phyloP scores from a whole-genome alignment of 2,113 vertebrate species.

The Ascaphus truei region DNA sequence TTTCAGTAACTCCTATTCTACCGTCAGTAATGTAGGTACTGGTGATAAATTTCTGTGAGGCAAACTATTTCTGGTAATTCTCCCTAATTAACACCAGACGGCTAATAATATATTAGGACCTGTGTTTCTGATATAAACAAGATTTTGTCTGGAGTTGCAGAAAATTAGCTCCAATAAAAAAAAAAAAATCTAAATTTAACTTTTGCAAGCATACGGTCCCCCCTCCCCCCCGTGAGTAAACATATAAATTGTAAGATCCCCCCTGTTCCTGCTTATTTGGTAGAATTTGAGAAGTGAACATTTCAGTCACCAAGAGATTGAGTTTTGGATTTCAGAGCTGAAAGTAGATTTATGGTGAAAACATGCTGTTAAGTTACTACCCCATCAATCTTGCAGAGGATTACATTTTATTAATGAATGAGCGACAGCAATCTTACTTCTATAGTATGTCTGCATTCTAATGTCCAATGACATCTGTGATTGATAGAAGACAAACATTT shows the following conservation, averaged over 20 bases:
- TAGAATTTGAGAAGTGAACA: slow-evolving; percentile 57
- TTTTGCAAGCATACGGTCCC: slow-evolving; percentile 62
- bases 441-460: slow-evolving; percentile 62
- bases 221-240: slow-evolving; percentile 43
- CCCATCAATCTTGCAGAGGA: slow-evolving; percentile 65
- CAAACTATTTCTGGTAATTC: slow-evolving; percentile 77
- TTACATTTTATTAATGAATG: slow-evolving; percentile 71
- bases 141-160: slow-evolving; percentile 64
- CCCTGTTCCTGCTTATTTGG: slow-evolving; percentile 61
- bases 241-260: slow-evolving; percentile 46
- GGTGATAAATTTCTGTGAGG: slow-evolving; percentile 72
- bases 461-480: slow-evolving; percentile 61
- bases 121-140: slow-evolving; percentile 79
- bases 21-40: slow-evolving; percentile 70
- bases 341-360: slow-evolving; percentile 68
- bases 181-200: slow-evolving; percentile 68
- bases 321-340: slow-evolving; percentile 55
- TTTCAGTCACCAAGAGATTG: slow-evolving; percentile 54
- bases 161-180: slow-evolving; percentile 59
- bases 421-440: slow-evolving; percentile 67
- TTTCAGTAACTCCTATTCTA: slow-evolving; percentile 69
- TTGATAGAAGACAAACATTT: slow-evolving; percentile 70
- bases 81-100: slow-evolving; percentile 74
- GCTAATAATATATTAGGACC: slow-evolving; percentile 70
- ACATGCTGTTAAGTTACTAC: slow-evolving; percentile 58